A percentile compares a stretch with the other conserved stretches of the same genome.
These are phyloP conservation scores for Peromyscus nudipes DNA, from an alignment of 2,797 vertebrate species.

Conservation along the genomic window DNA sequence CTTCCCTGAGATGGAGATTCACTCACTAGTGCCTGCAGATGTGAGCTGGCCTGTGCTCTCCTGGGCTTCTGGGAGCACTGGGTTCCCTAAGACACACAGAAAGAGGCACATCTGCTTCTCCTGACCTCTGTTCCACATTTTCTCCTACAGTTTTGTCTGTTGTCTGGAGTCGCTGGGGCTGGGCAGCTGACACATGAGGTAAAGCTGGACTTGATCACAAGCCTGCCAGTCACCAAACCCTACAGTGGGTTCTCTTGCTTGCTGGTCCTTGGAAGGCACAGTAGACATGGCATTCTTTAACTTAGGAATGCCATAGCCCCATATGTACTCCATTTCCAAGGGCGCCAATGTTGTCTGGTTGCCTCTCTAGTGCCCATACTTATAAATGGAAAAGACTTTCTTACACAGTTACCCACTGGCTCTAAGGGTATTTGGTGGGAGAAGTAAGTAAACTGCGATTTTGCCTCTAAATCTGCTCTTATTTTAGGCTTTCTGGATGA, in stretches of 20 bases:
- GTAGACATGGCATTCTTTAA: neutral
- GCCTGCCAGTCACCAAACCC: neutral
- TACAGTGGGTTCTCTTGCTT: neutral
- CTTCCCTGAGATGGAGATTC: slow-evolving; percentile 2
- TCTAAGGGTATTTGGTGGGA: neutral
- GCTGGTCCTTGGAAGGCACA: neutral
- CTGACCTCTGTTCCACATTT: neutral
- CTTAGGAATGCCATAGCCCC: neutral
- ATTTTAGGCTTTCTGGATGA: neutral
- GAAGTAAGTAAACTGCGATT: neutral
- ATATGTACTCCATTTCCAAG: neutral
- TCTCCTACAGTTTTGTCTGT: neutral
- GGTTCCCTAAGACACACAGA: slow-evolving; percentile 13
- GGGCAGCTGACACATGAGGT: neutral
- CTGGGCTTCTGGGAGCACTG: neutral
- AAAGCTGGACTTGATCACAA: neutral
- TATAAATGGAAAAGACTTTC: neutral
- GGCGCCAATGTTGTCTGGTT: neutral
- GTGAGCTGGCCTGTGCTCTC: neutral
- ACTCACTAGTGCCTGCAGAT: slow-evolving; percentile 8
- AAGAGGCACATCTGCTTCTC: neutral
- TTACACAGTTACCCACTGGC: neutral
- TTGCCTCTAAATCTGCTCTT: slow-evolving; percentile 11
- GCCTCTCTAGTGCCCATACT: neutral
- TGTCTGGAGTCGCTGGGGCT: neutral